Base-by-base conservation (phyloP, 2,113 vertebrate species). In the Phrynosoma platyrhinos region DNA sequence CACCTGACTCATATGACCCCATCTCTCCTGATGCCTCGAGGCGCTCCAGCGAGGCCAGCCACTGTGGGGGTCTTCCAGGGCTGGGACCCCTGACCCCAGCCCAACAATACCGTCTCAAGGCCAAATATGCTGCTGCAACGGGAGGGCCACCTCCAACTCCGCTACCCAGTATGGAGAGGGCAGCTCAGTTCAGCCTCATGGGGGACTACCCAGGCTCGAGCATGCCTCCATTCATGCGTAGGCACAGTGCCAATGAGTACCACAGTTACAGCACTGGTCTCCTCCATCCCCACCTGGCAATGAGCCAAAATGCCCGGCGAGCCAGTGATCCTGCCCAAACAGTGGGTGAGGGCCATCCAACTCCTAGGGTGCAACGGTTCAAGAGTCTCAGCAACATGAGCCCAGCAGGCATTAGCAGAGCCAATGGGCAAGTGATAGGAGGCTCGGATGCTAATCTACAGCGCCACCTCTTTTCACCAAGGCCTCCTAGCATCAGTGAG, bases 41-140 rank as follows among this genome's bases (percentile, higher is more conserved):
- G 21, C 96, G 96, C 81, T 96, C 96, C 80, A 91, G 94, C 2
- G 95, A 96, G 0, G 96, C 96, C 93, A 64, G 88, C n/a, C 83
- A 75, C 52, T 91, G 94, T 0, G 97, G 89, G 5, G 95, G 92
- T 9, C 94, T 98, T 82, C 98, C 98, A 0, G 98, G 97, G 0
- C 92, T 98, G 80, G 96, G 97, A 8, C 97, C 84, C 95, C 97
- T 99, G 64, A 98, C 97, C 0, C 98, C 98, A 0, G 97, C 98
- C 0, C 98, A 99, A 95, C 98, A 98, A 3, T 99, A 99, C 94
- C 97, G 97, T 80, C 97, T 99, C 79, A 98, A 98, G 85, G 98
- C 98, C 91, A 98, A 98, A 91, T 99, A 99, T 0, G 97, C 98
- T 0, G 98, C 98, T 0, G 98, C 98, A 81, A 98, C 98, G 0